phyloP scores from a whole-genome alignment of 2,888 invertebrate species.

The Drosophila tanythrix region DNA sequence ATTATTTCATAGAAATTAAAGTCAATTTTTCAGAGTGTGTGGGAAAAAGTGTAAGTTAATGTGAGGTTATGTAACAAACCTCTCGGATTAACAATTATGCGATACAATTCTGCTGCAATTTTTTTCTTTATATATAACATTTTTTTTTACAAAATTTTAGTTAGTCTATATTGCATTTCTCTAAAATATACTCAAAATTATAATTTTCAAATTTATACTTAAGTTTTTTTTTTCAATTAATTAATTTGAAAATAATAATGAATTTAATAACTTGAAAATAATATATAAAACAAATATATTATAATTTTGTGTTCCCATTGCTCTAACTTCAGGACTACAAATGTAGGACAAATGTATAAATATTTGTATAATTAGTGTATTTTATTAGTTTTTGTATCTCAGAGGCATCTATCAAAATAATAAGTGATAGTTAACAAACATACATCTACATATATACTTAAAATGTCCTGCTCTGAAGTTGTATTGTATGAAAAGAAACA shows the following conservation, averaged over 20 bases:
- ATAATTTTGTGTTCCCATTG: constrained; percentile 4
- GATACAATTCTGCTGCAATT: constrained; percentile 54
- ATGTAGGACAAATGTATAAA: constrained; percentile 1
- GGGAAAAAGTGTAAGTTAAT: constrained; percentile 27
- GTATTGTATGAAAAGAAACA: constrained; percentile 69
- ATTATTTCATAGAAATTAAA: background rate
- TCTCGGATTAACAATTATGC: constrained; percentile 20
- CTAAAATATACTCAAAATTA: background rate
- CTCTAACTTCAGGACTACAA: constrained; percentile 1
- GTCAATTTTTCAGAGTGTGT: constrained; percentile 30
- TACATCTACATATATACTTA: constrained; percentile 19
- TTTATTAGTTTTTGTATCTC: constrained; percentile 15
- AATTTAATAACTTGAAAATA: background rate
- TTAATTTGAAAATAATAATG: background rate
- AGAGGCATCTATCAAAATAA: constrained; percentile 34
- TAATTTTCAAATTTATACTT: background rate
- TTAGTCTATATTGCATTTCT: background rate
- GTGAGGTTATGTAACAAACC: constrained; percentile 29
- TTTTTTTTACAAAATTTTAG: constrained; percentile 9
- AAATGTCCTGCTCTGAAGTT: constrained; percentile 37
- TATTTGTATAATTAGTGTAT: constrained; percentile 19
- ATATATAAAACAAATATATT: background rate
- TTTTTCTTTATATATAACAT: constrained; percentile 14
- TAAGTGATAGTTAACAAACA: constrained; percentile 31
- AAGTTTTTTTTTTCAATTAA: background rate